These are phyloP conservation scores for Pangasianodon gigas DNA, from an alignment of 2,113 vertebrate species.

Conservation along the genomic window DNA sequence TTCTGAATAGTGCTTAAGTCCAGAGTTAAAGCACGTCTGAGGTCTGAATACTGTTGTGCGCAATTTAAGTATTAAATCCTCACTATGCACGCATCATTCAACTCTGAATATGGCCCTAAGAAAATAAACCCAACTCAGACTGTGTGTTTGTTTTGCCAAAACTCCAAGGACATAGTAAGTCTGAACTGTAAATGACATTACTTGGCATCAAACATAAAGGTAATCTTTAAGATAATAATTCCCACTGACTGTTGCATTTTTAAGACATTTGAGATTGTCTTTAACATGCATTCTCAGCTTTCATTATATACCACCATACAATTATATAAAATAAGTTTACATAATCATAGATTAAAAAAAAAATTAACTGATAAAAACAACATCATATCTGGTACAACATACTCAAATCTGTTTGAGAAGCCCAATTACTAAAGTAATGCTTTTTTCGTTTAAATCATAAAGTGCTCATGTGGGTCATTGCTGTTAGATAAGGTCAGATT, in stretches of 20 bases:
- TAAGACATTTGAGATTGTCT: background rate
- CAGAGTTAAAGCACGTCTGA: background rate
- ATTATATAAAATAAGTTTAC: background rate
- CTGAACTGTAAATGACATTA: slow-evolving; percentile 29
- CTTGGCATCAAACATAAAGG: background rate
- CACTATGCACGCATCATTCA: background rate
- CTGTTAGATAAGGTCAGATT: background rate
- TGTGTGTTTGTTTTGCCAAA: background rate
- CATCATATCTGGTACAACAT: slow-evolving; percentile 30
- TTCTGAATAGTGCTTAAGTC: background rate
- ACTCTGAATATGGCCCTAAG: background rate
- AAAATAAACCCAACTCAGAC: background rate
- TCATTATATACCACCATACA: background rate
- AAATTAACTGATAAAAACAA: slow-evolving; percentile 21
- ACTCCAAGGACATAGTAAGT: background rate
- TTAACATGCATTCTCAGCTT: slow-evolving; percentile 2
- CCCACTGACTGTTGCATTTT: background rate
- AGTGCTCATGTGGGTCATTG: background rate
- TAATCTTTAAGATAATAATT: slow-evolving; percentile 38
- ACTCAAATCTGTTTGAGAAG: background rate
- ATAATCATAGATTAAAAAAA: background rate
- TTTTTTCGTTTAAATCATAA: background rate
- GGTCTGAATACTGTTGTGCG: background rate
- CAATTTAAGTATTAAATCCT: background rate
- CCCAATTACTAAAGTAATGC: background rate